Conservation (phyloP, 2,113 vertebrate species). For the Sceloporus undulatus region DNA sequence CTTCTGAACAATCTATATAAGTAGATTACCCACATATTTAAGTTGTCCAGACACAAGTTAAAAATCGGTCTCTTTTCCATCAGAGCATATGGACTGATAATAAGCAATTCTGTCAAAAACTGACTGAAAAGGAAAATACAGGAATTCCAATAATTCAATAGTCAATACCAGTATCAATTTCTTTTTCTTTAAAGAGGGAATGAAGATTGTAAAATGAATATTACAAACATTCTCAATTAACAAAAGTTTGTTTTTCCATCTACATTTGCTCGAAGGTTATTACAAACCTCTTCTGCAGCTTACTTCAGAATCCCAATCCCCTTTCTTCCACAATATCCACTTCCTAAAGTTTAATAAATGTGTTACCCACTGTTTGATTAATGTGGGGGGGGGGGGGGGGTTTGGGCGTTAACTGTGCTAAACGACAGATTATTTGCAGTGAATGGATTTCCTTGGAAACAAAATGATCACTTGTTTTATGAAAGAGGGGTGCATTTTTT, state of each 20-base stretch:
- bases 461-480: slow-evolving; percentile 59
- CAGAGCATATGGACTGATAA: neutral
- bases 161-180: slow-evolving; percentile 19
- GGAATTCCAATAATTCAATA: slow-evolving; percentile 31
- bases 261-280: neutral
- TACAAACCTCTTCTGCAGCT: slow-evolving; percentile 56
- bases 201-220: neutral
- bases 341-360: slow-evolving; percentile 13
- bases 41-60: no score
- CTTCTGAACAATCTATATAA: neutral
- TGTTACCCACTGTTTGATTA: slow-evolving; percentile 41
- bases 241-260: neutral
- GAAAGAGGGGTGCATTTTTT: slow-evolving; percentile 39
- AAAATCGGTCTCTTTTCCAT: neutral
- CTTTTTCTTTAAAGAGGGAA: neutral
- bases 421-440: slow-evolving; percentile 49
- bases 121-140: slow-evolving; percentile 28
- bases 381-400: neutral
- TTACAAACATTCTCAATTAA: neutral
- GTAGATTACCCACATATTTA: no score
- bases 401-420: slow-evolving; percentile 39
- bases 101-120: slow-evolving; percentile 43
- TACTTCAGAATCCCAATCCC: slow-evolving; percentile 45
- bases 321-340: slow-evolving; percentile 26
- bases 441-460: slow-evolving; percentile 73